Conservation (phyloP, 1,140 invertebrate species). For the Bombus consobrinus region DNA sequence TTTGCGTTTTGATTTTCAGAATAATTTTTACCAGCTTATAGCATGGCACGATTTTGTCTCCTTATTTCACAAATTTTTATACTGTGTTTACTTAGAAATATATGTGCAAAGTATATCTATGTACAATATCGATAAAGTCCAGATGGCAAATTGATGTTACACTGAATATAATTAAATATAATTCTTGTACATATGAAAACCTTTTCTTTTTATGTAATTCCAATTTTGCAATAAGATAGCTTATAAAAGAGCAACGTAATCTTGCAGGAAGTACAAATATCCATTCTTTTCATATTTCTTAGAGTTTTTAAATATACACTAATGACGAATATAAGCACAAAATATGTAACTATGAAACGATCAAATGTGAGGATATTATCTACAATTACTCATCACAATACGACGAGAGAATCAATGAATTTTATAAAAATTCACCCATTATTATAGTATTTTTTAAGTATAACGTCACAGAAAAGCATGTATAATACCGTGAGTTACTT, state of each 20-base stretch:
- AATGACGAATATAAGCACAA: neutral
- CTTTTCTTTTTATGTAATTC: neutral
- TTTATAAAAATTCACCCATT: slow-evolving; percentile 40
- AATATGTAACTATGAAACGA: slow-evolving; percentile 5
- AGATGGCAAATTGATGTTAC: neutral
- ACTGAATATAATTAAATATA: neutral
- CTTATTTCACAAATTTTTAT: neutral
- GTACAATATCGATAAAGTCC: neutral
- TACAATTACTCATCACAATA: neutral
- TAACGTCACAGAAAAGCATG: slow-evolving; percentile 2
- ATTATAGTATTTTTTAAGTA: neutral
- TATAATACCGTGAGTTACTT: slow-evolving; percentile 21
- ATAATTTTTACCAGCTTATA: neutral
- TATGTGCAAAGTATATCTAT: neutral
- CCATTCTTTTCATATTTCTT: neutral
- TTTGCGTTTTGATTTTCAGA: slow-evolving; percentile 23
- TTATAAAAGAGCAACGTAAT: neutral
- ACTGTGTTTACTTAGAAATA: neutral
- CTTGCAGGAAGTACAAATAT: neutral
- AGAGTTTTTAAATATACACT: neutral
- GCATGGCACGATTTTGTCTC: neutral
- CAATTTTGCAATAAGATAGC: neutral
- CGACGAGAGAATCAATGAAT: neutral
- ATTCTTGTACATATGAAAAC: neutral
- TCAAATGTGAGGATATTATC: neutral